A percentile compares a stretch with the other conserved stretches of the same genome.
phyloP scores from a whole-genome alignment of 1,140 invertebrate species.

The Globodera ellingtonae region DNA sequence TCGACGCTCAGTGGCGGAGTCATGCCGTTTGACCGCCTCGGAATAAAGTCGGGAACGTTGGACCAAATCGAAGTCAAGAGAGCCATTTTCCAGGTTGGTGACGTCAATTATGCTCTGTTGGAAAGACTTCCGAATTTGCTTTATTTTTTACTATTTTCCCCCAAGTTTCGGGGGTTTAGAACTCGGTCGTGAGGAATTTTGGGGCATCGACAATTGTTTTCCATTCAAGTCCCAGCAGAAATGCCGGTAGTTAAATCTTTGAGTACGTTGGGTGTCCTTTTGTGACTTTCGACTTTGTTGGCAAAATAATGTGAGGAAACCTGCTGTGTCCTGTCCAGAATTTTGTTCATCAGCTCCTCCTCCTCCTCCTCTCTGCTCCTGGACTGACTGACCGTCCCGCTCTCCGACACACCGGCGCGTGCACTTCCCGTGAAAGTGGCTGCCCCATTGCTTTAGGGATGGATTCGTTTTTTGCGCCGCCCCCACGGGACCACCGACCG shows the following conservation, averaged over 20 bases:
- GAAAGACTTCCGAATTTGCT: background rate
- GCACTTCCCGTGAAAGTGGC: background rate
- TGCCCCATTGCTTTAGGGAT: background rate
- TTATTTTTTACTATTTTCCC: too few relatives aligned
- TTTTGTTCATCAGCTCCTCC: constrained; percentile 37
- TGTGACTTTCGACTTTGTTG: too few relatives aligned
- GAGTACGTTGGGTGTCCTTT: too few relatives aligned
- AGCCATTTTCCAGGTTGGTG: constrained; percentile 32
- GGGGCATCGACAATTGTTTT: background rate
- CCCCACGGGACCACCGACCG: background rate
- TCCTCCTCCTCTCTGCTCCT: constrained; percentile 30
- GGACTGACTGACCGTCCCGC: background rate
- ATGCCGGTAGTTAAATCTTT: too few relatives aligned
- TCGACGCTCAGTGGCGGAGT: constrained; percentile 19
- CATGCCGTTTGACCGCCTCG: constrained; percentile 31
- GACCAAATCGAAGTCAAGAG: constrained; percentile 31
- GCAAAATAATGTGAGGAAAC: constrained; percentile 18
- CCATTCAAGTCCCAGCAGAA: background rate
- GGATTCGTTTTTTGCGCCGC: background rate
- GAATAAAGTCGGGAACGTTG: constrained; percentile 32
- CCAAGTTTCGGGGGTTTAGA: background rate
- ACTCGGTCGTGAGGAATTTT: background rate
- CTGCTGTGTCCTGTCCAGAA: constrained; percentile 37
- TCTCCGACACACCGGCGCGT: background rate
- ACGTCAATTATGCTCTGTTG: constrained; percentile 39